Conservation (phyloP, 2,113 vertebrate species). For the Colossoma macropomum region DNA sequence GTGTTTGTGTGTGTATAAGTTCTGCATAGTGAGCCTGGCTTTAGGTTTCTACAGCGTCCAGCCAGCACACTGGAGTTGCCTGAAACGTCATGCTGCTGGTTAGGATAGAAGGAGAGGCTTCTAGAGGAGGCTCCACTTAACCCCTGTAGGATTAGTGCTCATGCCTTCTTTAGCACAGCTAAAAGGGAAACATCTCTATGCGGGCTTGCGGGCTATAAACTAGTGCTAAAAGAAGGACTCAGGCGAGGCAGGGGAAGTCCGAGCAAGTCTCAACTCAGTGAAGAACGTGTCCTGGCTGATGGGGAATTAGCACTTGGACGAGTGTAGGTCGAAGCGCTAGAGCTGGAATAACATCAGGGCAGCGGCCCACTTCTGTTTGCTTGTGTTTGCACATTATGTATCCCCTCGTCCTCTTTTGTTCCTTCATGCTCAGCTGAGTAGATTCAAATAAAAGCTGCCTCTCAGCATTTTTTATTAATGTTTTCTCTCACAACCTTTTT, state of each 20-base stretch:
- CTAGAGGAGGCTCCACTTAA: conserved; percentile 70
- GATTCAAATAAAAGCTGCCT: conserved; percentile 40
- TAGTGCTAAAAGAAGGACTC: conserved; percentile 66
- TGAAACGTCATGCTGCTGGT: neutral
- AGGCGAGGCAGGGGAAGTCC: conserved; percentile 43
- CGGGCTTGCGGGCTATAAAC: conserved; percentile 59
- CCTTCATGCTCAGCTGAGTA: conserved; percentile 44
- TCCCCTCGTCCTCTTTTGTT: conserved; percentile 33
- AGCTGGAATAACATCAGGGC: conserved; percentile 1
- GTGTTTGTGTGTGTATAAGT: too few relatives aligned
- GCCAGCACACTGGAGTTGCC: neutral
- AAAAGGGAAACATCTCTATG: conserved; percentile 71
- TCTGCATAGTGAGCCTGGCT: too few relatives aligned
- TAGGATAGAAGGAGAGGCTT: conserved; percentile 49
- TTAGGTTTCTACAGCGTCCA: neutral
- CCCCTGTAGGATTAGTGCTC: conserved; percentile 77
- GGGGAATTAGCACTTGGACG: neutral
- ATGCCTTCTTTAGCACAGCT: conserved; percentile 77
- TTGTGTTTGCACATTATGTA: conserved; percentile 47
- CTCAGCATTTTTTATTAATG: conserved; percentile 40
- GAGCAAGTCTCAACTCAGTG: conserved; percentile 49
- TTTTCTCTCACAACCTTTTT: conserved; percentile 15
- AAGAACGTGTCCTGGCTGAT: neutral
- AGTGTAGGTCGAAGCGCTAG: neutral
- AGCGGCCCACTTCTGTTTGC: conserved; percentile 28